Evolutionary conservation across 2,888 invertebrate genomes (phyloP).

Genomic region (Tiphia femorata): DNA sequence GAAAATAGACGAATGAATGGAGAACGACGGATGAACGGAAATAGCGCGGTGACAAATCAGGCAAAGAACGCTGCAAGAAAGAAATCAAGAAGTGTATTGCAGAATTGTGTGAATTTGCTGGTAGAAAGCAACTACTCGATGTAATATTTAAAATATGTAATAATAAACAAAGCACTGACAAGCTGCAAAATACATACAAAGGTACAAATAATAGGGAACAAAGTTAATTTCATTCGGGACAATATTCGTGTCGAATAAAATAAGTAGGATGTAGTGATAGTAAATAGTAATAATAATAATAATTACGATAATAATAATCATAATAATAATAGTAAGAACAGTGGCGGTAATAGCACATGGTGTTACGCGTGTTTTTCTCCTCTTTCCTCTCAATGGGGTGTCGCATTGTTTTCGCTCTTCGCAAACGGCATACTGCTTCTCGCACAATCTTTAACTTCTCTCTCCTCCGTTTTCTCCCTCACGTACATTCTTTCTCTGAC

Average conservation of each 20-base stretch:
- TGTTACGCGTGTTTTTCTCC: constrained; percentile 4
- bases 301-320: neutral
- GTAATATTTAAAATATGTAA: constrained; percentile 14
- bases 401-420: no score
- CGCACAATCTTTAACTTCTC: no score
- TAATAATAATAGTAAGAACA: neutral
- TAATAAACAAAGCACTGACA: constrained; percentile 50
- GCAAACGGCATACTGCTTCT: no score
- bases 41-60: no score
- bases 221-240: constrained; percentile 11
- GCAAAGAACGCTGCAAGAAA: no score
- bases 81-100: neutral
- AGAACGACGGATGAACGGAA: no score
- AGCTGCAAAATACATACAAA: constrained; percentile 51
- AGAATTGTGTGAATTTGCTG: no score
- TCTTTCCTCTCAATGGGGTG: no score
- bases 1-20: no score
- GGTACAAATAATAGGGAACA: constrained; percentile 50
- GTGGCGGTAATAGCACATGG: neutral
- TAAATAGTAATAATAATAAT: neutral
- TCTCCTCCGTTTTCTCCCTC: no score
- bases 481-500: no score
- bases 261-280: neutral
- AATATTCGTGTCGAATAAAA: constrained; percentile 1
- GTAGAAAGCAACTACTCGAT: neutral